These are phyloP conservation scores for Melanaphis sacchari DNA, from an alignment of 1,140 invertebrate genomes.

Conservation along the genomic window DNA sequence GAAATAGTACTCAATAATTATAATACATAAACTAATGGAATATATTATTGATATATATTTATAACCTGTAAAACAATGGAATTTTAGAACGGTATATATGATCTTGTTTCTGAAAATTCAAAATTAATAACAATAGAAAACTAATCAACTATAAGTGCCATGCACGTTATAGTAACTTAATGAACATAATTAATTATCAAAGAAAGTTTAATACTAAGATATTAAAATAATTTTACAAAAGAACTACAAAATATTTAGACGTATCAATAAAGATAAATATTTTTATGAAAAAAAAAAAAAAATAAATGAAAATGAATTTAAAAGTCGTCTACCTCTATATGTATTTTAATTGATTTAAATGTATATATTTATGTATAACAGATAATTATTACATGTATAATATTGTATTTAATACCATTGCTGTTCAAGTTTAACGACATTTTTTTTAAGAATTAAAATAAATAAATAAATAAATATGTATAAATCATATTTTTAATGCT, in stretches of 20 bases:
- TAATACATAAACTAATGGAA: background rate
- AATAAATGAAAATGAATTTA: background rate
- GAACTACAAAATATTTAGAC: background rate
- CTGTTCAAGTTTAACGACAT: fast-evolving
- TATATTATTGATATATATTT: background rate
- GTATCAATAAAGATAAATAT: background rate
- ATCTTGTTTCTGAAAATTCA: background rate
- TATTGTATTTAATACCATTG: background rate
- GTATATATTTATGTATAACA: no score
- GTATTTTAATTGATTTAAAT: background rate
- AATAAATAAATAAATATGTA: no score
- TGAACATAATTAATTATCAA: background rate
- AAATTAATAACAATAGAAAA: background rate
- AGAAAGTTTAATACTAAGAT: background rate
- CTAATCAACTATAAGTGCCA: background rate
- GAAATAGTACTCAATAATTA: background rate
- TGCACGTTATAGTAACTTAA: background rate
- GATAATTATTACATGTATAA: background rate
- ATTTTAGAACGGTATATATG: no score
- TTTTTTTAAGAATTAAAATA: background rate
- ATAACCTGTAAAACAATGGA: no score
- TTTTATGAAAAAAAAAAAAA: background rate
- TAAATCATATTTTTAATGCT: background rate
- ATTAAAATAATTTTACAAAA: background rate
- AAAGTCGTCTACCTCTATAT: background rate